These are phyloP conservation scores for Spondyliosoma cantharus DNA, from an alignment of 2,797 vertebrate species.

Conservation along the genomic window DNA sequence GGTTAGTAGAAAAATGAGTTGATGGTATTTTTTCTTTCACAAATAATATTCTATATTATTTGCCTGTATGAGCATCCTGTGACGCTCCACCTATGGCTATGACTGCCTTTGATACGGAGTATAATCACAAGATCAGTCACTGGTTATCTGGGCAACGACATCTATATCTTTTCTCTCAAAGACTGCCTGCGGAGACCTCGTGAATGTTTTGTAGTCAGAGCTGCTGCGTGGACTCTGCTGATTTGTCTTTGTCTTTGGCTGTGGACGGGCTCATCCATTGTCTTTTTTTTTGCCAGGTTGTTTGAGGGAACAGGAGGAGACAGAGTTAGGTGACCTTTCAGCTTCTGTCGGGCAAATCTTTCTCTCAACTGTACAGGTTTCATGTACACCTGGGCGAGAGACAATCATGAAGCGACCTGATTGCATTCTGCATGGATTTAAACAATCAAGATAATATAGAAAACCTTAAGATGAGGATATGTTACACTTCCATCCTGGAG, in stretches of 20 bases:
- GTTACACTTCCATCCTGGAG: not conserved
- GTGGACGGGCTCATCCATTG: not conserved
- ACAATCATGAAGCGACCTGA: not conserved
- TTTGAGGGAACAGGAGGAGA: not conserved
- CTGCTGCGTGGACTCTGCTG: not conserved
- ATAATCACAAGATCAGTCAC: not conserved
- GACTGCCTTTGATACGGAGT: not conserved
- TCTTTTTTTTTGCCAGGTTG: no score
- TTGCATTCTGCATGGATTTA: not conserved
- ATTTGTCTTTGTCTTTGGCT: not conserved
- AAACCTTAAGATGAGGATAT: not conserved
- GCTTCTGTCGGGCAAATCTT: not conserved
- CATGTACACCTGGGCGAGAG: not conserved
- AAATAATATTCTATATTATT: no score
- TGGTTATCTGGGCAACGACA: not conserved
- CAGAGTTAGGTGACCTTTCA: slow-evolving; percentile 1
- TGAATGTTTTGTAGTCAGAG: no score
- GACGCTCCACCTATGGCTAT: not conserved
- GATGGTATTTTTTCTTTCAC: not conserved
- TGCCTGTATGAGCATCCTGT: not conserved
- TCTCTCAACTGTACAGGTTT: not conserved
- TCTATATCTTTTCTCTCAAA: not conserved
- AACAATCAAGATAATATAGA: not conserved
- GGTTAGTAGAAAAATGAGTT: not conserved
- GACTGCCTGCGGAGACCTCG: not conserved